Evolutionary conservation across 2,888 invertebrate genomes (phyloP), one percentile per base, ranked within the genome.

Genomic region (Parnassius apollo): DNA sequence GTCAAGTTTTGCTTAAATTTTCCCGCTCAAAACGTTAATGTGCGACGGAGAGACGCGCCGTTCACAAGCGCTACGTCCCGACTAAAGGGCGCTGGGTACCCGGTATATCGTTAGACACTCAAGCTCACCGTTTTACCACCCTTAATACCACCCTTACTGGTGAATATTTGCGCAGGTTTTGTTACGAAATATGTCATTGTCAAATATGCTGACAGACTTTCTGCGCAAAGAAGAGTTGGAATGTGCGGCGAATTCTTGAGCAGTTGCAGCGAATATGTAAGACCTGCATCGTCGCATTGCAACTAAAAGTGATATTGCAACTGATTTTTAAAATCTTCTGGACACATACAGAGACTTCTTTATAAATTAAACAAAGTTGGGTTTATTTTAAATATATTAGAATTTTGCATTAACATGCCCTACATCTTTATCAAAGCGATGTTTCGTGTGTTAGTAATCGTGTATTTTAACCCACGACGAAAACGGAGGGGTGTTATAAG

Each of bases 51-150:
- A 71, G 71, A 66, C 70, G 73, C 73, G 75, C 57, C 74, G 61
- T 74, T 61, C 63, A 42, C 75, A 76, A 68, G 65, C 71, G 78
- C 70, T 70, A 64, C 65, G 69, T 65, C 70, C 70, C 76, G 75
- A 82, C 82, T 82, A 78, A 74, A 68, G 68, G 67, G 61, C 54
- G 64, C 56, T 59, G 60, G 66, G 48, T 57, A 62, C 64, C 3
- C 59, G 65, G 65, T 64, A 68, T 64, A 62, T 59, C 65, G 65
- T 63, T 62, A 63, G 62, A 65, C 65, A 66, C 67, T 65, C 60
- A 66, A 67, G 66, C 67, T 65, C 60, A 66, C 66, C 72, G 67
- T 67, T 65, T 64, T 59, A 61, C 67, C 73, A 71, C 70, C 72
- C 71, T 70, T 66, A 65, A 65, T 60, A 64, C 68, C 68, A 66